These are phyloP conservation scores for Molorchus minor DNA, from an alignment of 2,888 invertebrate genomes.

Conservation along the genomic window DNA sequence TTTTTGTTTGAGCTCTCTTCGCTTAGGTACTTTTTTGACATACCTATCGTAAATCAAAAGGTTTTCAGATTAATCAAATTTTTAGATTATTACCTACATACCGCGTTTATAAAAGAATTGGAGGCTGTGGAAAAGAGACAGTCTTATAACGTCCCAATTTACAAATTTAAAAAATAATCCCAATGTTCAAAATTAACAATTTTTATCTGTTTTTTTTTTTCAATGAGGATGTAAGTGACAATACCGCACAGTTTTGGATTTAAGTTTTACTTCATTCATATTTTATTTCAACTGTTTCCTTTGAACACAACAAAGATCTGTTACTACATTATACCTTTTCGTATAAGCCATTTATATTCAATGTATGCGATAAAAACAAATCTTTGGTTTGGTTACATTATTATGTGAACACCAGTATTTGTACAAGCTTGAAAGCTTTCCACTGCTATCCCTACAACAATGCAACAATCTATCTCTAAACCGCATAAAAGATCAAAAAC, in stretches of 20 bases:
- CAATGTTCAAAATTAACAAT: neutral
- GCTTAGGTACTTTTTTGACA: neutral
- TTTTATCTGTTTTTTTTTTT: neutral
- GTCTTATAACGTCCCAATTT: neutral
- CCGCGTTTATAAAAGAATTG: neutral
- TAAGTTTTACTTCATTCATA: neutral
- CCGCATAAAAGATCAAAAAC: constrained; percentile 15
- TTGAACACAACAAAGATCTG: neutral
- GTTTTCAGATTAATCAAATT: neutral
- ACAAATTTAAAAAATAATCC: neutral
- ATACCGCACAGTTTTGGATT: neutral
- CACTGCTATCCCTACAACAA: constrained; percentile 5
- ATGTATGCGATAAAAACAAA: constrained; percentile 9
- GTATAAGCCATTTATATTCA: neutral
- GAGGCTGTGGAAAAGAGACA: neutral
- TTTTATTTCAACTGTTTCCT: neutral
- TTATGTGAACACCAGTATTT: constrained; percentile 10
- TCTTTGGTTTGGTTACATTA: constrained; percentile 6
- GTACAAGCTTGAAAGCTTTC: constrained; percentile 7
- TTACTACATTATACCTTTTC: neutral
- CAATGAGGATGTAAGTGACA: neutral
- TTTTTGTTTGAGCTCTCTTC: too few species aligned
- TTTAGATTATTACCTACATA: neutral
- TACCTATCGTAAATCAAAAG: neutral
- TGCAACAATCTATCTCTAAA: constrained; percentile 1